Evolutionary conservation across 2,888 invertebrate species (phyloP), one percentile per base, ranked within the genome.

Genomic region (Trichogramma evanescens): DNA sequence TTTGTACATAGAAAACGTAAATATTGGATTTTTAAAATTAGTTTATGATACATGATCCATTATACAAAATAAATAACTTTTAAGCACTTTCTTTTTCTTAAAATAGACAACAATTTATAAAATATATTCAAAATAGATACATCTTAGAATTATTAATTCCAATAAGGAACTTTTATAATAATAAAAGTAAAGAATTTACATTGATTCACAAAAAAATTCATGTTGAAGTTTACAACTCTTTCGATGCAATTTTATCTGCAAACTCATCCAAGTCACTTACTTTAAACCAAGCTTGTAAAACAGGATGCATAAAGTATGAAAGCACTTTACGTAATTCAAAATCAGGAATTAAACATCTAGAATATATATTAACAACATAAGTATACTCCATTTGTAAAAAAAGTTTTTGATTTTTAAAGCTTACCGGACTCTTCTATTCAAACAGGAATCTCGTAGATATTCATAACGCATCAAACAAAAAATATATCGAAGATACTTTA

Each of bases 261-360:
- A 74, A 71, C 44, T 58, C 60, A 38, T 72, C 63, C 13, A 73
- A 67, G 51, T 71, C 70, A 26, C 67, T 68, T 63, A 70, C 68
- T 56, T 66, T 70, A 57, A 73, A 74, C 74, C 74, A 74, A 5
- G 71, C 74, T 64, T 74, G 72, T 2, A 74, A 65, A 1, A 65
- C 70, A n/a, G 74, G 74, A 66, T 74, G 74, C 41, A 74, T 59
- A 50, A 66, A 59, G 7, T 66, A 60, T 53, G 58, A 64, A 1
- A 68, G 54, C 4, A 74, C 62, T 26, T 61, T 66, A n/a, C 60
- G n/a, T 39, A 70, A 63, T 58, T 72, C 65, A 9, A 62, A 62
- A 49, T 74, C 71, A 6, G 75, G 70, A 38, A 75, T 68, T 53
- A 74, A 70, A 38, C 75, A 74, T 54, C 75, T 75, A 56, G 54